Evolutionary conservation across 2,888 invertebrate genomes (phyloP), one percentile per base, ranked within the genome.

Genomic region (Drosophila falleni): DNA sequence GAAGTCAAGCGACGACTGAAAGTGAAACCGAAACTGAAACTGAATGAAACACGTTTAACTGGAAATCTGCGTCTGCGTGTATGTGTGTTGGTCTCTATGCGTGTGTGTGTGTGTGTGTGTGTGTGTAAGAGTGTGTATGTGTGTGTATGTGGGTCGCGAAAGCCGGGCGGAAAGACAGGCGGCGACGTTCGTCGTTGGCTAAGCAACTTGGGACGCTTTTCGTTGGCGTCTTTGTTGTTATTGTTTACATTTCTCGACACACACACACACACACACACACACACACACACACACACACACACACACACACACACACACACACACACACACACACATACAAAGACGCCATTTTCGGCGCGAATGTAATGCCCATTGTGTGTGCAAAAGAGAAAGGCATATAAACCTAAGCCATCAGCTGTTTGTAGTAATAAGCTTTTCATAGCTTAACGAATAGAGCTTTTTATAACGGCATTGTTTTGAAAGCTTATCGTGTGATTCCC

Each of bases 1-100:
- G 89, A 89, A 89, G 85, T 89, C 89, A 76, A 61, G 71, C 81
- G 73, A 87, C 81, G 89, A 85, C 85, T 85, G 84, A 89, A 87
- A 84, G 80, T 84, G 86, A 84, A 84, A 85, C 85, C 89, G 84
- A 89, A 87, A 84, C 77, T 84, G 86, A 84, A 84, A 84, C 74
- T 82, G 73, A 79, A 82, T 82, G 65, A 79, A 79, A 74, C 68
- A 60, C 83, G 68, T 61, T 87, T 74, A 77, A 77, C 71, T 64
- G 59, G 41, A 76, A 71, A 81, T 72, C 76, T 85, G 79, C 78
- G 79, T 60, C 71, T 79, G 80, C 67, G 77, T 77, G 56, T 77
- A 74, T 73, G 61, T 78, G 53, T 15, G 9, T 60, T 41, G n/a
- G n/a, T n/a, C n/a, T n/a, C n/a, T n/a, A n/a, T n/a, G 23, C 62